A percentile compares a stretch with the other conserved stretches of the same genome.
These are phyloP conservation scores for Electrona antarctica DNA, from an alignment of 2,113 vertebrate genomes.

Conservation along the genomic window DNA sequence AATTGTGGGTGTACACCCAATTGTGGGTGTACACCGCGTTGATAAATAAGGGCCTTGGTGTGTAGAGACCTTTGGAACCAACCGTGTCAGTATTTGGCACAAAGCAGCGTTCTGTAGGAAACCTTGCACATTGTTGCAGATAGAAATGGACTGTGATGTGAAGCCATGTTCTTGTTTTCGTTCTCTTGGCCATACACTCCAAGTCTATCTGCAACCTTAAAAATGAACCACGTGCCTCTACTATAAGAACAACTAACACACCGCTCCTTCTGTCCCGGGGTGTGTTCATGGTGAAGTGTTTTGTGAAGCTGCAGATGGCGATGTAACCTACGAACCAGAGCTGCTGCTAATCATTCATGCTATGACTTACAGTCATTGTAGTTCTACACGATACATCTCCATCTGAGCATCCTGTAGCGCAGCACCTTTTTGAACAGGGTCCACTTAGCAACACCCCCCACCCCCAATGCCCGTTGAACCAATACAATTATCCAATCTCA, in stretches of 20 bases:
- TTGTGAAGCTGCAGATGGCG: conserved; percentile 43
- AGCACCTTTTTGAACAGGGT: conserved; percentile 15
- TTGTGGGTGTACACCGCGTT: no score
- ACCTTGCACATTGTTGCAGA: conserved; percentile 70
- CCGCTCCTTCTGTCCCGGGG: conserved; percentile 34
- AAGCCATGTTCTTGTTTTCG: conserved; percentile 26
- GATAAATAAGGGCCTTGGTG: no score
- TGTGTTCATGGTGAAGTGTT: conserved; percentile 13
- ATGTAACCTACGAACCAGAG: conserved; percentile 35
- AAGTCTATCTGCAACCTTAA: conserved; percentile 62
- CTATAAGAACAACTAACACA: conserved; percentile 44
- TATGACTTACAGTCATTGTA: conserved; percentile 20
- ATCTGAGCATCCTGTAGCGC: conserved; percentile 21
- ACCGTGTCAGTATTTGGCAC: conserved; percentile 29
- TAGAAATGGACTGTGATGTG: conserved; percentile 42
- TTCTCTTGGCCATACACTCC: conserved; percentile 30
- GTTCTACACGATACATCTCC: conserved; percentile 39
- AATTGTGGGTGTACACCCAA: no score
- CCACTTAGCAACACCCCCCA: conserved; percentile 20
- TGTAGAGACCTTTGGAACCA: conserved; percentile 5
- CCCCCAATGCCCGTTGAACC: not conserved
- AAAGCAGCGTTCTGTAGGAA: conserved; percentile 45
- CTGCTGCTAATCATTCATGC: conserved; percentile 1
- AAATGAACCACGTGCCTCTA: conserved; percentile 72
- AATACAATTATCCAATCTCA: conserved; percentile 11